Base-by-base conservation (phyloP, 2,888 invertebrate genomes). In the Heteromyza rotundicornis region DNA sequence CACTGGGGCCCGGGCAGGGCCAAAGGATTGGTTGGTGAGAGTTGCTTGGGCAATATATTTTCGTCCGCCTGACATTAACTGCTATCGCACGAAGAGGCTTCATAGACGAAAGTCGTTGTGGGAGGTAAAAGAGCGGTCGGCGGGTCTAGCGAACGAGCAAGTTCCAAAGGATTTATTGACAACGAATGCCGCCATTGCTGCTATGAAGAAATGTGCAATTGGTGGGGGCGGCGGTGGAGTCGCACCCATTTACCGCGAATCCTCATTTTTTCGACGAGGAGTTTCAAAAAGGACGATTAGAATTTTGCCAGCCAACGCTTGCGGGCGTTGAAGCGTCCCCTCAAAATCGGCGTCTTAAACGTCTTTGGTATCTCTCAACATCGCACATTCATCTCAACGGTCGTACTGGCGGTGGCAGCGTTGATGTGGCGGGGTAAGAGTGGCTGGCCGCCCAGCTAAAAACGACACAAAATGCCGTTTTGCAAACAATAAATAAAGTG, bases 1-100 rank as follows among this genome's bases (percentile, higher is more conserved):
- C 2, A 52, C 14, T 32, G 19, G 49, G 49, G 57, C 47, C 40
- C 14, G 60, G 51, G 32, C 22, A 19, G 61, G 2, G 36, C 17
- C 8, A 14, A 5, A 19, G 47, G 17, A 19, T 5, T 17, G 47
- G 17, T 20, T 3, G 66, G 64, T n/a, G n/a, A n/a, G n/a, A n/a
- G n/a, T 66, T 65, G 70, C 72, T 70, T 68, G 70, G 68, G 73
- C 77, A 77, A 82, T 82, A 82, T 83, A 83, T 82, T 83, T 82
- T 80, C 78, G 71, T 78, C 78, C 77, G 80, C 79, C 81, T 83
- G 82, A 83, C 84, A 82, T 82, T 83, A 82, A 84, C 84, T 83
- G 82, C 83, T 84, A 84, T 83, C 83, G 82, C 71, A 70, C 68
- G 68, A 68, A 67, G 65, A 64, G 60, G 61, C 63, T 64, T 56